These are phyloP conservation scores for Athrips mouffetella DNA, from an alignment of 2,888 invertebrate genomes.

Conservation along the genomic window DNA sequence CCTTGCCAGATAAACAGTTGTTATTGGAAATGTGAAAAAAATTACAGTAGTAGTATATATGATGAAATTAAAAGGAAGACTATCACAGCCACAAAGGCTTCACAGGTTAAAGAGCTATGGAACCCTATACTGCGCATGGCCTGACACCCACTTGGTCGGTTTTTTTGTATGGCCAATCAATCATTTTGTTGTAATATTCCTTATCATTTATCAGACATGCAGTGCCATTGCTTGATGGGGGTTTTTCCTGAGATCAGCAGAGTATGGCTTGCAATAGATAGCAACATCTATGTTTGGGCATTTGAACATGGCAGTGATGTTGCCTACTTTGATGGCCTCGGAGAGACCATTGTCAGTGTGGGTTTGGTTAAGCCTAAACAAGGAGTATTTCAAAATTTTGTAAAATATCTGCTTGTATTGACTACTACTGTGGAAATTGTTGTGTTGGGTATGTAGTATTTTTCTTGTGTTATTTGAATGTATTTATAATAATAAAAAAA, in stretches of 20 bases:
- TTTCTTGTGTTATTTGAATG: not conserved
- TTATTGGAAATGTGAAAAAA: too few species aligned
- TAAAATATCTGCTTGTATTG: constrained; percentile 93
- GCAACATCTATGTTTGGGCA: constrained; percentile 98
- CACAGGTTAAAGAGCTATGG: too few species aligned
- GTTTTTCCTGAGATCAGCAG: constrained; percentile 96
- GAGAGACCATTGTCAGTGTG: constrained; percentile 95
- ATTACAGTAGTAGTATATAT: too few species aligned
- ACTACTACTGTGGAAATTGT: constrained; percentile 97
- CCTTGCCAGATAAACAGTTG: too few species aligned
- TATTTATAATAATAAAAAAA: not conserved
- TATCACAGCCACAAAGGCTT: too few species aligned
- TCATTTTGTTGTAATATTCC: too few species aligned
- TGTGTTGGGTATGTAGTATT: constrained; percentile 84
- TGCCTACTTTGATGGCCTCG: constrained; percentile 97
- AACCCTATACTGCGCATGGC: too few species aligned
- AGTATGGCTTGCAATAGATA: constrained; percentile 98
- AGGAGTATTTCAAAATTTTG: constrained; percentile 92
- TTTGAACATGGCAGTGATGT: constrained; percentile 97
- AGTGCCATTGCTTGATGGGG: constrained; percentile 98
- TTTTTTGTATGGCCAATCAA: too few species aligned
- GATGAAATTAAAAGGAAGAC: too few species aligned
- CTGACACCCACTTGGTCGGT: too few species aligned
- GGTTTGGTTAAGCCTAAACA: constrained; percentile 92
- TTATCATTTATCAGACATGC: constrained; percentile 84